Base-by-base conservation (phyloP, 2,888 invertebrate genomes). In the Ypsolopha sequella region DNA sequence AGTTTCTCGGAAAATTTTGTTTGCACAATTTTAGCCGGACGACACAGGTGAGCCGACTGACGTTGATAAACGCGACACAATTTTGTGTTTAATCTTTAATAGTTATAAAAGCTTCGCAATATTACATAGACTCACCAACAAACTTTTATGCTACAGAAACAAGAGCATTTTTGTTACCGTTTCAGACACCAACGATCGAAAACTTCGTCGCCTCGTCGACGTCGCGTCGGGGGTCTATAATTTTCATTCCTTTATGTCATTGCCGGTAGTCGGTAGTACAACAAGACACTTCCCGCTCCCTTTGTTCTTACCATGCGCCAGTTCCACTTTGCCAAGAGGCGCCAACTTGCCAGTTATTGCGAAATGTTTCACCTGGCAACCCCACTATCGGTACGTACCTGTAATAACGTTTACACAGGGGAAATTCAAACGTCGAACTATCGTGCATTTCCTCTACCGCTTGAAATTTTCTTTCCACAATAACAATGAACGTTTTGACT, bases 381-480 rank as follows among this genome's bases (percentile, higher is more conserved):
- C 68, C 65, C 65, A 65, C 69, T 69, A 66, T 65, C 63, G 47
- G 44, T 64, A 69, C 72, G 70, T 64, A 65, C 71, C 24, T 71
- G 74, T 78, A 79, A 80, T 78, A 82, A 82, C 76, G 81, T 82
- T 82, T 82, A 80, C 82, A 79, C 82, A 76, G 60, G 82, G 80
- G 80, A 84, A 82, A 82, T 82, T 77, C 81, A 76, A 79, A 81
- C 76, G 74, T 81, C 81, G 76, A 82, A 84, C 80, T 82, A 52
- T 81, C 79, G 80, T 74, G 71, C 75, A 67, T 80, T 80, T 77
- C 70, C 69, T 74, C 79, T 69, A 76, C 36, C 49, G 80, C 77
- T 82, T 79, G 73, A 78, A 79, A 80, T 80, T 24, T 24, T 80
- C 80, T 77, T 80, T 80, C 82, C 72, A 67, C 61, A 50, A 41